A percentile compares a stretch with the other conserved stretches of the same genome.
These are phyloP conservation scores for Dreissena rostriformis DNA, from an alignment of 1,140 invertebrate genomes.

Conservation along the genomic window DNA sequence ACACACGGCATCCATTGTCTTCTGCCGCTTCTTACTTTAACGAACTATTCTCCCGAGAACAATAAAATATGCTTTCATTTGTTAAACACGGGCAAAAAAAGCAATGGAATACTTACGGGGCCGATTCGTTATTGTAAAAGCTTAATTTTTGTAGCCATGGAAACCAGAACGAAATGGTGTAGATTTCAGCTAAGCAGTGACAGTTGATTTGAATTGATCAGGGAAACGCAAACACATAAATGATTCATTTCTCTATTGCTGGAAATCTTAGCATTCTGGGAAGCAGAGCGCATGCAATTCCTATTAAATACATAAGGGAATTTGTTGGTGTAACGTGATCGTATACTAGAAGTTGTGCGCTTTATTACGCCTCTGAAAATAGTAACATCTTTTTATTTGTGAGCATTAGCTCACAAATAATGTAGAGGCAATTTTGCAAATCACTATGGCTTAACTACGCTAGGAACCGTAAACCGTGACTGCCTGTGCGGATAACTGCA, in stretches of 20 bases:
- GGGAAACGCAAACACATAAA: constrained; percentile 42
- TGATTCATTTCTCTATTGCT: constrained; percentile 34
- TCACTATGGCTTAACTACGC: too few species aligned
- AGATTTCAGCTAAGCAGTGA: constrained; percentile 43
- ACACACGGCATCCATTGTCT: too few species aligned
- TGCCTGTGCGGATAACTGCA: too few species aligned
- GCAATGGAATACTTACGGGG: constrained; percentile 13
- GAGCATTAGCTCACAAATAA: too few species aligned
- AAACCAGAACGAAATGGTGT: constrained; percentile 49
- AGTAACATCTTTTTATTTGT: neutral
- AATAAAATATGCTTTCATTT: too few species aligned
- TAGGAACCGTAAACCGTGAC: too few species aligned
- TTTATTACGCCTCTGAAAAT: neutral
- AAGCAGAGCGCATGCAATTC: neutral
- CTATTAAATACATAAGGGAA: neutral
- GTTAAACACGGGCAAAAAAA: too few species aligned
- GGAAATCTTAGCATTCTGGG: constrained; percentile 30
- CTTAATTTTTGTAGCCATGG: constrained; percentile 55
- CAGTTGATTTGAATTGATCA: constrained; percentile 55
- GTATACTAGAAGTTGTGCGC: neutral
- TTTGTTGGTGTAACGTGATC: neutral
- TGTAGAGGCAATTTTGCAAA: too few species aligned
- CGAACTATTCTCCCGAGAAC: too few species aligned
- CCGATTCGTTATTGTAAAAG: constrained; percentile 43
- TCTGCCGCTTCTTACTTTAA: too few species aligned